A percentile compares a stretch with the other conserved stretches of the same genome.
Evolutionary conservation across 2,797 vertebrate species (phyloP).

Genomic region (Cyprinella venusta): DNA sequence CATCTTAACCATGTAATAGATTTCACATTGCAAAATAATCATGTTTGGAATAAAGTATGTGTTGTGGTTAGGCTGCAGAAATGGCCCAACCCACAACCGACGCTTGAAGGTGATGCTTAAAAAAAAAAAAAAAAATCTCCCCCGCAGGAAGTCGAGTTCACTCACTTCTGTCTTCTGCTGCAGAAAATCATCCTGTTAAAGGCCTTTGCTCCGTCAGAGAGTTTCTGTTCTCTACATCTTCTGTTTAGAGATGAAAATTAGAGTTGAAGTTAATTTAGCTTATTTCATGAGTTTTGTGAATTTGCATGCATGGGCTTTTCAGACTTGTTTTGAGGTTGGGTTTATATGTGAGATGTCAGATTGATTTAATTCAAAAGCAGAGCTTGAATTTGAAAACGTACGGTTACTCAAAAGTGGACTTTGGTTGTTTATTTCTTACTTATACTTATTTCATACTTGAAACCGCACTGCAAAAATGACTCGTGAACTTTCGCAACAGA

Average conservation of each 20-base stretch:
- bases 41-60: neutral
- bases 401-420: neutral
- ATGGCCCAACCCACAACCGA: neutral
- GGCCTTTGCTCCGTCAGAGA: neutral
- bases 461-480: neutral
- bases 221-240: neutral
- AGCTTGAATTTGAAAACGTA: neutral
- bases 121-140: neutral
- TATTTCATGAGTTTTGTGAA: neutral
- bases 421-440: too few relatives aligned
- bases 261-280: neutral
- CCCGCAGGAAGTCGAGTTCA: constrained; percentile 6
- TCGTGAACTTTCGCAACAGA: neutral
- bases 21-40: neutral
- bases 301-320: neutral
- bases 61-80: constrained; percentile 21
- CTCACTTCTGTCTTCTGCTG: constrained; percentile 6
- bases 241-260: neutral
- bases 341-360: neutral
- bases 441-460: neutral
- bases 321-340: neutral
- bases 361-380: neutral
- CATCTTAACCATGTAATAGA: neutral
- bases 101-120: neutral
- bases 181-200: neutral